A percentile compares a stretch with the other conserved stretches of the same genome.
Conservation (phyloP, 1,140 invertebrate genomes). For the Littorina saxatilis region DNA sequence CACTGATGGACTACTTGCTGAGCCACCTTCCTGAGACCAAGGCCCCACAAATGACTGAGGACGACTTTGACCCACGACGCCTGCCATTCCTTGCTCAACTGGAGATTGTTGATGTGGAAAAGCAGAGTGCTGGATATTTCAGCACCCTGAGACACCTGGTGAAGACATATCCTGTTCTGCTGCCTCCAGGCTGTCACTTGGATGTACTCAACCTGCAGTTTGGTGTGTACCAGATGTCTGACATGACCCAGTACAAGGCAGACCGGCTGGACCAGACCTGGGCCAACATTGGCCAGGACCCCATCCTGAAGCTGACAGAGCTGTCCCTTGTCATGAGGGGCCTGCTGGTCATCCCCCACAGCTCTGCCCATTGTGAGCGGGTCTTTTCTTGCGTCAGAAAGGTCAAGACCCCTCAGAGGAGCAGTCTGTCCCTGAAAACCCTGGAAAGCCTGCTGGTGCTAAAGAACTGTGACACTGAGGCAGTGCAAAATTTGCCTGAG, state of each 20-base stretch:
- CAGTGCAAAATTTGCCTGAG: not conserved
- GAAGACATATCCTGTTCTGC: slow-evolving; percentile 25
- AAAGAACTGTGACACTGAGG: not conserved
- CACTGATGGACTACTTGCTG: slow-evolving; percentile 38
- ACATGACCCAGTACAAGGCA: not conserved
- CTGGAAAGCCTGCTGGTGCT: slow-evolving; percentile 41
- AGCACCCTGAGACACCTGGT: slow-evolving; percentile 13
- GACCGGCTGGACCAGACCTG: slow-evolving; percentile 43
- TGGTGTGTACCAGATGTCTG: slow-evolving; percentile 25
- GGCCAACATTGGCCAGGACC: slow-evolving; percentile 19
- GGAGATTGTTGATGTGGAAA: not conserved
- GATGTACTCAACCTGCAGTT: slow-evolving; percentile 32
- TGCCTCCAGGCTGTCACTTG: slow-evolving; percentile 8
- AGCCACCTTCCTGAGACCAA: not conserved
- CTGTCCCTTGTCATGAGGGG: slow-evolving; percentile 43
- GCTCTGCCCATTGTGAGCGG: slow-evolving; percentile 50
- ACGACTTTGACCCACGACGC: not conserved
- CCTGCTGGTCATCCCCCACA: slow-evolving; percentile 48
- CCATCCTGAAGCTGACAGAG: slow-evolving; percentile 6
- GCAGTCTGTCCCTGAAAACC: slow-evolving; percentile 30
- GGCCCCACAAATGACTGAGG: not conserved
- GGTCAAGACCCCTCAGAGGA: slow-evolving; percentile 40
- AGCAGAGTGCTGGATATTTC: not conserved
- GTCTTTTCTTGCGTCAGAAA: slow-evolving; percentile 39
- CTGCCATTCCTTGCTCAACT: not conserved